Base-by-base conservation (phyloP, 2,888 invertebrate species). In the Lutraria lutraria region DNA sequence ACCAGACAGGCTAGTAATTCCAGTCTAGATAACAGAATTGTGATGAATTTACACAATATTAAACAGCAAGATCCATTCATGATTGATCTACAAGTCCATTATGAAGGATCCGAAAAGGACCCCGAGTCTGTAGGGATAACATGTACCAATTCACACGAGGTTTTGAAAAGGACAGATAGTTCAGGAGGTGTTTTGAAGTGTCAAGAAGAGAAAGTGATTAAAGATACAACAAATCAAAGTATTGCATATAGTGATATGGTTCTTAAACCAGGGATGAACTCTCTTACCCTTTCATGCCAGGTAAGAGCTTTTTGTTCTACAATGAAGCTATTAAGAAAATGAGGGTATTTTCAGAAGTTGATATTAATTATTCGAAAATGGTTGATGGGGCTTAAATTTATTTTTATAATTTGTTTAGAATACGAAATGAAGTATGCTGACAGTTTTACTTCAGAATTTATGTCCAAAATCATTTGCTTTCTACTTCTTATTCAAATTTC, bases 211-310 rank as follows among this genome's bases (percentile, higher is more conserved):
- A 86, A 80, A 31, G 87, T 92, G 16, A 88, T 54, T 12, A 89
- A 90, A 81, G 92, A 92, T 83, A 83, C 76, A 29, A 83, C 63
- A 94, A 97, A 97, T 29, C 97, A 97, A 89, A 97, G 97, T 89
- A 97, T 98, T n/a, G 95, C 95, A 21, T 96, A 97, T 0, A 91
- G 94, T 63, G 94, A 97, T 93, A 94, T 97, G 84, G 93, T 93
- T 3, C 93, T 97, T n/a, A 94, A 96, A 88, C 97, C 97, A 34
- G 97, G 97, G 80, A 94, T 93, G 43, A 97, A 97, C 93, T 94
- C 92, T 25, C 90, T 97, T 52, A 93, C 93, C n/a, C 94, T 97
- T 21, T 93, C 94, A 82, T 88, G 93, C 80, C 96, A 97, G 96
- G 97, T 97, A 93, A 91, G 92, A 79, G n/a, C n/a, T 21, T n/a